Evolutionary conservation across 1,140 invertebrate species (phyloP), one percentile per base, ranked within the genome.

Genomic region (Heliconius himera): DNA sequence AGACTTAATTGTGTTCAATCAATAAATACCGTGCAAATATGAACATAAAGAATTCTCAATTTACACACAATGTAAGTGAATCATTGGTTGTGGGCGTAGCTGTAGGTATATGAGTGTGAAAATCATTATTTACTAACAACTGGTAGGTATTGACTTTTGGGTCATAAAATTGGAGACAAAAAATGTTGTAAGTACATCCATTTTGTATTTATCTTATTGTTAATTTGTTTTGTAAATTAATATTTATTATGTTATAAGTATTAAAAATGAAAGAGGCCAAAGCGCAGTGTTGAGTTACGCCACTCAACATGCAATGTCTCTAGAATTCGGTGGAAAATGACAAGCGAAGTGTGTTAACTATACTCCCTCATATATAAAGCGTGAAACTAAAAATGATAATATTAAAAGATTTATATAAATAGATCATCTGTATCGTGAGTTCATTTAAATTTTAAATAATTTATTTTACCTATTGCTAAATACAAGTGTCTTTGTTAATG

Each of bases 11-110:
- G 60, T 66, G 9, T 66, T 66, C 60, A 13, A 16, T 66, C 60
- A 29, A 66, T 66, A 29, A 66, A 66, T 66, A 66, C 2, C n/a
- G 60, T 66, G 56, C 22, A 60, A 66, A 66, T 66, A 66, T 66
- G 22, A 66, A 66, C 60, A 66, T 60, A 60, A 66, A 66, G 60
- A 66, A 66, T 5, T 66, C 22, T 11, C 60, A 13, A 66, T 66
- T 66, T 66, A 29, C 60, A 66, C 60, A 29, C 26, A 29, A 66
- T 29, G 5, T 66, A 60, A 26, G 56, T 60, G 56, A 60, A 60
- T 60, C 56, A 60, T 22, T 22, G 56, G 2, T 60, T 4, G 56
- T 60, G 56, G 56, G 56, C 56, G 56, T 60, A 3, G n/a, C 56
- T 22, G n/a, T 3, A 16, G 60, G 9, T 26, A 29, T 66, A 16